A percentile compares a stretch with the other conserved stretches of the same genome.
These are phyloP conservation scores for Serranus cabrilla DNA, from an alignment of 2,797 vertebrate species.

Conservation along the genomic window DNA sequence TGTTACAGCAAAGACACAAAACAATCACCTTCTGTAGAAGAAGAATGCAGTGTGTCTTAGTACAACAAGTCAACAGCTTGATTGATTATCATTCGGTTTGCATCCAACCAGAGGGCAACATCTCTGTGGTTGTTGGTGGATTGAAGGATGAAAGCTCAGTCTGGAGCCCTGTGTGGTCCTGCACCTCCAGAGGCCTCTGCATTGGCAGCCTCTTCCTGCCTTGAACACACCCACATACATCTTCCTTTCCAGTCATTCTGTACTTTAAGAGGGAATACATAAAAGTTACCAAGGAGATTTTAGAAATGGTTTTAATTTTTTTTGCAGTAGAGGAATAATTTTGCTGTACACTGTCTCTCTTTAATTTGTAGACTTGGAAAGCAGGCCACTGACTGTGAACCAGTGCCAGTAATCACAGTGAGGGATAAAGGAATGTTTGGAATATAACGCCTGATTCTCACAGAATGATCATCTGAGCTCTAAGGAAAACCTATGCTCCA, in stretches of 20 bases:
- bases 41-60: slow-evolving; percentile 57
- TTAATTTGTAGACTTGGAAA: slow-evolving; percentile 60
- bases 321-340: slow-evolving; percentile 15
- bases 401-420: slow-evolving; percentile 73
- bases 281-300: slow-evolving; percentile 8
- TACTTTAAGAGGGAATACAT: background rate
- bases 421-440: slow-evolving; percentile 52
- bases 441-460: slow-evolving; percentile 41
- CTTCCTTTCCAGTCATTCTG: background rate
- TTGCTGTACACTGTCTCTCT: slow-evolving; percentile 41
- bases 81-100: slow-evolving; percentile 72
- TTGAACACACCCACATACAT: slow-evolving; percentile 40
- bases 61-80: slow-evolving; percentile 54
- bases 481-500: slow-evolving; percentile 14
- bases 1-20: slow-evolving; percentile 14
- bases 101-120: slow-evolving; percentile 60
- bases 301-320: slow-evolving; percentile 45
- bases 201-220: slow-evolving; percentile 18
- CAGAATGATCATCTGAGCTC: slow-evolving; percentile 28
- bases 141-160: slow-evolving; percentile 71
- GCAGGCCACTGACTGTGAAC: slow-evolving; percentile 18
- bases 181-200: slow-evolving; percentile 35
- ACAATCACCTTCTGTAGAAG: slow-evolving; percentile 26
- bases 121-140: slow-evolving; percentile 62
- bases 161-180: slow-evolving; percentile 56